Evolutionary conservation across 2,113 vertebrate genomes (phyloP), one percentile per base, ranked within the genome.

Genomic region (Synchiropus splendidus): DNA sequence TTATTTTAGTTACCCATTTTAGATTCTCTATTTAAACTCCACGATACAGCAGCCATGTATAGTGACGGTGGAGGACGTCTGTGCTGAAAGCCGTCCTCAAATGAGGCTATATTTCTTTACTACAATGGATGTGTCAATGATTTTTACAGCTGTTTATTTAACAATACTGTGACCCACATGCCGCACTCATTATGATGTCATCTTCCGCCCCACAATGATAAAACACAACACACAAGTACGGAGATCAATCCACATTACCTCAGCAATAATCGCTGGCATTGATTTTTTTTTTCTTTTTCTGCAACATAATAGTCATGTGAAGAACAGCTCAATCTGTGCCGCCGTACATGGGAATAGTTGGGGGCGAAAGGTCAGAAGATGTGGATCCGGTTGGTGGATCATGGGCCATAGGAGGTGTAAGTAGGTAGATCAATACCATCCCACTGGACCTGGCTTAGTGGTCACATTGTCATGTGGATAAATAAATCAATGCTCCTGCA

Each of bases 261-360:
- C 72, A 64, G 38, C 58, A 44, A 69, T 79, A 78, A 81, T 78
- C 51, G 3, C 54, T 42, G 34, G 39, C 13, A 81, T 77, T 72
- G 72, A 79, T 79, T 44, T 16, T n/a, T n/a, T n/a, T n/a, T n/a
- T n/a, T n/a, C 4, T 27, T 69, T 21, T 1, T 2, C 61, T 16
- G 52, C 44, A 49, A 65, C 54, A 52, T 65, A 74, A 78, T 68
- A 50, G 69, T 70, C 61, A 69, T 59, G 64, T 66, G 58, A 74
- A 48, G 45, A 66, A 69, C 11, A 15, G 56, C 58, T 78, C 56
- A 67, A 58, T 74, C 67, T 57, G 47, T 57, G 42, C 38, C 12
- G 39, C 14, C 16, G 4, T 35, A 68, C 64, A 74, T 51, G 70
- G 58, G 77, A 65, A 64, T 70, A 51, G 48, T 41, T 43, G 21